Percentiles rank a stretch among this genome's conserved stretches.
Evolutionary conservation across 2,797 vertebrate genomes (phyloP).

Genomic region (Ciconia nigra): DNA sequence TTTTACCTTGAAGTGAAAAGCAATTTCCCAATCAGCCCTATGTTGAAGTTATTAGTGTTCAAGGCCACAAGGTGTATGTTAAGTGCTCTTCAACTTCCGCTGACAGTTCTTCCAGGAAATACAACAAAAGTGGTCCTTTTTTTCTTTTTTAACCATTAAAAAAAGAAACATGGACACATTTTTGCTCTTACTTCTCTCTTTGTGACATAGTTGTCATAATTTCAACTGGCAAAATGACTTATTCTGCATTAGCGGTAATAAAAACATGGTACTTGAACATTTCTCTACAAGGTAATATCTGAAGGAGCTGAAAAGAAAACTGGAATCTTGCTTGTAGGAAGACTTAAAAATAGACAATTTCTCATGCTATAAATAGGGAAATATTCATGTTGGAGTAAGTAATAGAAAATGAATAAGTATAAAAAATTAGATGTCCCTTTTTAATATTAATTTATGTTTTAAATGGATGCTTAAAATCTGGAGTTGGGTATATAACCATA

Average conservation of each 20-base stretch:
- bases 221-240: background rate
- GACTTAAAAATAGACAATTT: background rate
- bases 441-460: background rate
- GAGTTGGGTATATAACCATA: background rate
- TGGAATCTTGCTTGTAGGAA: background rate
- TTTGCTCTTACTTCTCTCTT: background rate
- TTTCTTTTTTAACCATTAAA: background rate
- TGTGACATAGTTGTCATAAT: background rate
- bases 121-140: background rate
- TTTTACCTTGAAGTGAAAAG: background rate
- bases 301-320: background rate
- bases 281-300: background rate
- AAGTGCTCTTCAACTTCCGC: background rate
- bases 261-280: background rate
- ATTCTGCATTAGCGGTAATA: background rate
- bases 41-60: background rate
- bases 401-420: background rate
- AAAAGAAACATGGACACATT: background rate
- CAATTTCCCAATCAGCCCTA: background rate
- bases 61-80: background rate
- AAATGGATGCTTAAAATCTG: background rate
- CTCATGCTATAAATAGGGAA: background rate
- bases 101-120: conserved; percentile 23
- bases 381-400: background rate
- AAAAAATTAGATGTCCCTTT: background rate